A percentile compares a stretch with the other conserved stretches of the same genome.
Evolutionary conservation across 2,888 invertebrate species (phyloP).

Genomic region (Drosophila meridiana): DNA sequence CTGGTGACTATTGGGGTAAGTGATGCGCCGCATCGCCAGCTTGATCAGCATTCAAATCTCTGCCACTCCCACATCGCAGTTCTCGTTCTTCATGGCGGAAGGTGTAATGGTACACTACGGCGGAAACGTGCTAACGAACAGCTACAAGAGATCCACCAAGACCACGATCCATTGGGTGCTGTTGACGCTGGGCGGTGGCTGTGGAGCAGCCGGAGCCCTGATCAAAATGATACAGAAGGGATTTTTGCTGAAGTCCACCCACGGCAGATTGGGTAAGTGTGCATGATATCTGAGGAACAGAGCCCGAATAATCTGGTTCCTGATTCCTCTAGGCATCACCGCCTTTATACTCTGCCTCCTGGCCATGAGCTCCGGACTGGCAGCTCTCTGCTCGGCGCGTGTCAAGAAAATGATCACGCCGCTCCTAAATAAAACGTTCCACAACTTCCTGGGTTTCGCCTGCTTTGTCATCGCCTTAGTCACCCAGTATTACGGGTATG

Average conservation of each 20-base stretch:
- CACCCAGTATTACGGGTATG: slow-evolving; percentile 83
- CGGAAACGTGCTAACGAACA: slow-evolving; percentile 75
- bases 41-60: neutral
- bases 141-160: slow-evolving; percentile 77
- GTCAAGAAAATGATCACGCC: slow-evolving; percentile 75
- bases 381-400: slow-evolving; percentile 75
- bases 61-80: slow-evolving; percentile 57
- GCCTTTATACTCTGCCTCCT: slow-evolving; percentile 80
- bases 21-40: neutral
- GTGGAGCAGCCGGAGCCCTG: slow-evolving; percentile 79
- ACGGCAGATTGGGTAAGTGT: slow-evolving; percentile 79
- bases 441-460: slow-evolving; percentile 78
- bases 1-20: slow-evolving; percentile 83
- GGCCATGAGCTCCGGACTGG: slow-evolving; percentile 79
- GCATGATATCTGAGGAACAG: neutral
- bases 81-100: slow-evolving; percentile 83
- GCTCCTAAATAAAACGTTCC: slow-evolving; percentile 81
- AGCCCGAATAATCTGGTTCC: neutral
- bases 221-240: slow-evolving; percentile 80
- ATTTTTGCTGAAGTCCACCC: slow-evolving; percentile 69
- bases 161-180: slow-evolving; percentile 84
- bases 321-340: slow-evolving; percentile 69
- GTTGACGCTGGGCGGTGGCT: slow-evolving; percentile 77
- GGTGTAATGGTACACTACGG: slow-evolving; percentile 82
- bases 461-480: slow-evolving; percentile 81